These are phyloP conservation scores for Calliopum simillimum DNA, from an alignment of 2,888 invertebrate species.

Conservation along the genomic window DNA sequence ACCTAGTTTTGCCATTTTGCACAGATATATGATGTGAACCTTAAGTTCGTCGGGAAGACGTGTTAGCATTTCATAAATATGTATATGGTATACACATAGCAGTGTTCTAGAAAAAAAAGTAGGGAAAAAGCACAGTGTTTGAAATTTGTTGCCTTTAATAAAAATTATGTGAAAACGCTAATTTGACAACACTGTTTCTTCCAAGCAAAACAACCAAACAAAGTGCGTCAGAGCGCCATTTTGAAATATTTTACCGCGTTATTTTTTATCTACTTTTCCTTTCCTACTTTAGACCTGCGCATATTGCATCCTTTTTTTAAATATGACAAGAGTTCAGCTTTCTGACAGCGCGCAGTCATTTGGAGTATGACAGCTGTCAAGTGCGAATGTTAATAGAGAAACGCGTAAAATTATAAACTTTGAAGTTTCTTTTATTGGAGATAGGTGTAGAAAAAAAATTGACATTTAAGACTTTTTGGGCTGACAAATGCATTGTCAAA, in stretches of 20 bases:
- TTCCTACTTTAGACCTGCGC: constrained; percentile 3
- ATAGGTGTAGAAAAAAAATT: constrained; percentile 45
- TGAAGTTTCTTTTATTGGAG: constrained; percentile 43
- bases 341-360: constrained; percentile 39
- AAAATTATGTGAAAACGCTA: no score
- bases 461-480: constrained; percentile 44
- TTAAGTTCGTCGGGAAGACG: no score
- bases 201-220: background rate
- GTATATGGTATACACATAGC: no score
- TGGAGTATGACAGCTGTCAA: constrained; percentile 49
- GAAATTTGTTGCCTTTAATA: no score
- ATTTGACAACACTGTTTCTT: no score
- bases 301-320: constrained; percentile 27
- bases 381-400: constrained; percentile 36
- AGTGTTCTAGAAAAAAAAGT: no score
- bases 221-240: constrained; percentile 45
- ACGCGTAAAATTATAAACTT: constrained; percentile 35
- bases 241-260: constrained; percentile 47
- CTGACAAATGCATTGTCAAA: constrained; percentile 43
- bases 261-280: constrained; percentile 6
- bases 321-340: constrained; percentile 27
- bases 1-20: no score
- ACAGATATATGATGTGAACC: no score
- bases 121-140: no score
- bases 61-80: no score